A percentile compares a stretch with the other conserved stretches of the same genome.
These are phyloP conservation scores for Peromyscus melanophrys DNA, from an alignment of 2,797 vertebrate genomes.

Conservation along the genomic window DNA sequence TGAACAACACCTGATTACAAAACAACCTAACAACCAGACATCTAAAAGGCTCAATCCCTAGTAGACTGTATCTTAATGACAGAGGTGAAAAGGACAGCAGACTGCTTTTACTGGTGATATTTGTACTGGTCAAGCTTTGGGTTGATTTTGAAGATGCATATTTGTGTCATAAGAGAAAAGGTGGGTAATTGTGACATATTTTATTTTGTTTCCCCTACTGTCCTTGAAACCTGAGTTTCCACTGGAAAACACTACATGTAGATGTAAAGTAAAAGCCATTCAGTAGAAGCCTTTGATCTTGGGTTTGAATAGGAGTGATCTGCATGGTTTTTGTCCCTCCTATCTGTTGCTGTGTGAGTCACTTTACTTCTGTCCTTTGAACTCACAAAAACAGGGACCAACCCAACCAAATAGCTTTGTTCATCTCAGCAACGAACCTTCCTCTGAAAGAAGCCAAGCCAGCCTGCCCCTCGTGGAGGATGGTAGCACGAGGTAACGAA, in stretches of 20 bases:
- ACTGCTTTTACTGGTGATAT: neutral
- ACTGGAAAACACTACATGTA: neutral
- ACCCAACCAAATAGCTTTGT: conserved; percentile 9
- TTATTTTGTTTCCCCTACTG: conserved; percentile 40
- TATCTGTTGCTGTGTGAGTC: conserved; percentile 26
- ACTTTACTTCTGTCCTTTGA: conserved; percentile 70
- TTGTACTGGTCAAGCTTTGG: neutral
- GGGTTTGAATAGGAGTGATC: conserved; percentile 61
- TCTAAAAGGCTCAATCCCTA: neutral
- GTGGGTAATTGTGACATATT: neutral
- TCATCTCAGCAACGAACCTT: conserved; percentile 21
- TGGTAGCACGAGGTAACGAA: neutral
- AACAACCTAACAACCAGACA: neutral
- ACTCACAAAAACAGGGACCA: conserved; percentile 62
- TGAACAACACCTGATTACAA: conserved; percentile 11
- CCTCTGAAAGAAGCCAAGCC: conserved; percentile 11
- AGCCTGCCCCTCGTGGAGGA: conserved; percentile 3
- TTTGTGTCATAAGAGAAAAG: conserved; percentile 33
- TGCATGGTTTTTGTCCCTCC: conserved; percentile 39
- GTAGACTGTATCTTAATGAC: neutral
- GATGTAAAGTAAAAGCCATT: neutral
- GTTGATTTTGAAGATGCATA: conserved; percentile 33
- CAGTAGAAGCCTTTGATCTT: conserved; percentile 62
- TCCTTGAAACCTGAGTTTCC: conserved; percentile 55
- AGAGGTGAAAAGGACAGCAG: neutral